Percentiles rank a stretch among this genome's conserved stretches.
Evolutionary conservation across 1,140 invertebrate species (phyloP).

Genomic region (Drosophila quadrilineata): DNA sequence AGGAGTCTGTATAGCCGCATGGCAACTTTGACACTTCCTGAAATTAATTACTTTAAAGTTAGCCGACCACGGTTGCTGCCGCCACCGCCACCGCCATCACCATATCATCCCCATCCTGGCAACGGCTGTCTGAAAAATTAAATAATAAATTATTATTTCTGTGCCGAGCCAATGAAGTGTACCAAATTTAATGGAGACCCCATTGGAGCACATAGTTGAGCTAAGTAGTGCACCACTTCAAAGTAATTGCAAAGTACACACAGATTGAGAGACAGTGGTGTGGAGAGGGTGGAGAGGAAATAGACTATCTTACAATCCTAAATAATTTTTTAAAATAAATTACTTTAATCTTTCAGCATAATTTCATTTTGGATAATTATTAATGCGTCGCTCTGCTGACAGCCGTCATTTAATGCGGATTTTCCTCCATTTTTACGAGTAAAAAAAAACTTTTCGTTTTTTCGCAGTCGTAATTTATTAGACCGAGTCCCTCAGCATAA

Average conservation of each 20-base stretch:
- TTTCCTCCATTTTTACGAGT: constrained; percentile 30
- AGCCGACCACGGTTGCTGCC: constrained; percentile 26
- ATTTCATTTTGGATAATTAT: constrained; percentile 68
- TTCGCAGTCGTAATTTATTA: constrained; percentile 46
- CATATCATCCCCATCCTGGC: constrained; percentile 3
- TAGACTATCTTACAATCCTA: constrained; percentile 48
- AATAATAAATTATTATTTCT: constrained; percentile 78
- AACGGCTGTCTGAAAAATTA: constrained; percentile 48
- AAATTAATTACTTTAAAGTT: constrained; percentile 77
- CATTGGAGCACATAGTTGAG: constrained; percentile 64
- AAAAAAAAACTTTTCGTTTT: constrained; percentile 13
- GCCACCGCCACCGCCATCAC: neutral
- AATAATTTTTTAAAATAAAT: constrained; percentile 69
- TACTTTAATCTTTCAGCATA: constrained; percentile 68
- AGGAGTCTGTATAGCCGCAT: constrained; percentile 54
- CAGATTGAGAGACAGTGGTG: neutral
- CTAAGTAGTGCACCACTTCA: constrained; percentile 65
- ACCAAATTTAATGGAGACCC: constrained; percentile 72
- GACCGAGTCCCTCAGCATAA: constrained; percentile 37
- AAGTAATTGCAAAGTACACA: constrained; percentile 66
- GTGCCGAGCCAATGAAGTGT: constrained; percentile 73
- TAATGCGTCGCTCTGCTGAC: constrained; percentile 42
- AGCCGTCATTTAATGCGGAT: constrained; percentile 45
- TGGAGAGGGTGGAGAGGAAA: neutral
- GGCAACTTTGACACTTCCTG: constrained; percentile 71